Percentiles rank a stretch among this genome's conserved stretches.
Evolutionary conservation across 2,797 vertebrate species (phyloP).

Genomic region (Arvicola amphibius): DNA sequence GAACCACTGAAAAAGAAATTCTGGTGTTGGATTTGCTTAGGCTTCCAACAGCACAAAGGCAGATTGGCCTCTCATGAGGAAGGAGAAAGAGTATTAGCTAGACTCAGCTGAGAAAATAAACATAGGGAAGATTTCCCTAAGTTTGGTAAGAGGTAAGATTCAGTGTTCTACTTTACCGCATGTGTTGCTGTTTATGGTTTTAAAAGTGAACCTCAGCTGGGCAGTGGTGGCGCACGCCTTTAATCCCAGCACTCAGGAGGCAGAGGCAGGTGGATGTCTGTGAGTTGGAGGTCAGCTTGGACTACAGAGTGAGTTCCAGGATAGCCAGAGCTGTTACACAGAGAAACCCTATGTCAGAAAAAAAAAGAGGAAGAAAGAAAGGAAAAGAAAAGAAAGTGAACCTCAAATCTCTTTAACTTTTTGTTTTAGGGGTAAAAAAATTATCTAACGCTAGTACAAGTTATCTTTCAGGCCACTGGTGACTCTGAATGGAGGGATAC

Average conservation of each 20-base stretch:
- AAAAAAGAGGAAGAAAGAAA: not conserved
- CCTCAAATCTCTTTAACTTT: conserved; percentile 1
- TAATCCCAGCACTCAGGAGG: not conserved
- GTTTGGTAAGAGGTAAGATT: not conserved
- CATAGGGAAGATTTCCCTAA: conserved; percentile 14
- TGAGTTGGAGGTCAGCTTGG: not conserved
- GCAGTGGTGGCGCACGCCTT: too few relatives aligned
- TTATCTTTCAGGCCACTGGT: too few relatives aligned
- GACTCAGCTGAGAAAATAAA: conserved; percentile 4
- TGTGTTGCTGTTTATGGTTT: not conserved
- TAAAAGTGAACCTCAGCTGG: not conserved
- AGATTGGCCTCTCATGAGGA: not conserved
- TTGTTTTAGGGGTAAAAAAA: conserved; percentile 39
- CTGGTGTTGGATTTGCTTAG: conserved; percentile 32
- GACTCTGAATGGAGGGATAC: too few relatives aligned
- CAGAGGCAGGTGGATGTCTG: not conserved
- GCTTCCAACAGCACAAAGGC: conserved; percentile 1
- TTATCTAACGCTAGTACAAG: not conserved
- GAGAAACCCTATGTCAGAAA: not conserved
- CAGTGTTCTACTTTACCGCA: not conserved
- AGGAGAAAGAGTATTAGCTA: not conserved
- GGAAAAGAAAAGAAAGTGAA: not conserved
- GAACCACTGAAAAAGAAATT: conserved; percentile 28
- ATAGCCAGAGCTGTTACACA: not conserved
- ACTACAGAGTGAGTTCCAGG: not conserved